Base-by-base conservation (phyloP, 2,113 vertebrate species). In the Ceyx margarethae region DNA sequence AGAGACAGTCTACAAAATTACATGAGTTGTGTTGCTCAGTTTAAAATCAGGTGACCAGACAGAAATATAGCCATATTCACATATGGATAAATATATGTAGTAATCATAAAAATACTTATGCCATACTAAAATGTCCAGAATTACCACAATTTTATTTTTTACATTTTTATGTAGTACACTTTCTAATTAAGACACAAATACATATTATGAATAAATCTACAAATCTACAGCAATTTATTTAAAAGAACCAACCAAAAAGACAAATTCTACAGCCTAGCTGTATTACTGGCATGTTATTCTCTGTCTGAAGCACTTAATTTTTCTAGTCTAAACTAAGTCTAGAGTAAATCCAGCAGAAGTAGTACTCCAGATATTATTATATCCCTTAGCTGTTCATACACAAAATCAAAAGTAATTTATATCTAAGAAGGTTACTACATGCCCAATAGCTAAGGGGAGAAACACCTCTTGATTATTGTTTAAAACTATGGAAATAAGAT, bases 291-390 rank as follows among this genome's bases (percentile, higher is more conserved):
- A 48, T 53, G 28, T 5, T 45, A 82, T 62, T 64, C 13, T 62
- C 51, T 62, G 9, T 54, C 79, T 67, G 10, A 92, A 85, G 8
- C 42, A 66, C n/a, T 72, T 1, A 0, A 1, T 84, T 90, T 91
- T 93, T 91, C 80, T 85, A 22, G 6, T 85, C 78, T 91, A 68
- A 81, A 91, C 33, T 50, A 95, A 85, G 6, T 85, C 78, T 91
- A 66, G 78, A 89, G 46, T 50, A 95, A 87, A 76, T 29, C 5
- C 18, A 93, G 79, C 5, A 77, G 72, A 58, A 88, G 20, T 8
- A 43, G 22, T 35, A 48, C 5, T 50, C 50, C 1, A 10, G 78
- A 91, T 85, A 46, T 89, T 79, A 74, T 74, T 48, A 72, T 15
- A 16, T 11, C n/a, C 4, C 37, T 54, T 66, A 48, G 20, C n/a